Evolutionary conservation across 2,888 invertebrate genomes (phyloP).

Genomic region (Muscina levida): DNA sequence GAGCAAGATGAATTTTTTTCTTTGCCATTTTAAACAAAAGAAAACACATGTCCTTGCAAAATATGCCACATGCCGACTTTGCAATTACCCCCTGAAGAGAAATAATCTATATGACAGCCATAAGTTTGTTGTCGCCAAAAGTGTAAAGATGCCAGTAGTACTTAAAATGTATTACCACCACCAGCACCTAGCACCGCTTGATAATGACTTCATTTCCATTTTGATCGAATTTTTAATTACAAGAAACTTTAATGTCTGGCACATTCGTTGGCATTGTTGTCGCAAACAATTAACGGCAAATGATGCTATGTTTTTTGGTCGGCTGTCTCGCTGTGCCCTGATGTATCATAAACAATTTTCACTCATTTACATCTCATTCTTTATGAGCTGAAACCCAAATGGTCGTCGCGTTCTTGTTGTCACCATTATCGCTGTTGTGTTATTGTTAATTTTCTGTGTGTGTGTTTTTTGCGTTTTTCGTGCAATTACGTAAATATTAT

Average conservation of each 20-base stretch:
- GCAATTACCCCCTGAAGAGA: too few species aligned
- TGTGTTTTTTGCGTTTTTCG: not conserved
- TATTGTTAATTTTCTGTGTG: not conserved
- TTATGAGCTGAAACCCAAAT: not conserved
- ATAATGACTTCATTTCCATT: conserved; percentile 30
- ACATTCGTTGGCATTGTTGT: conserved; percentile 13
- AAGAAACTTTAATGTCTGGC: conserved; percentile 7
- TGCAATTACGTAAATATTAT: conserved; percentile 35
- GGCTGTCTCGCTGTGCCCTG: not conserved
- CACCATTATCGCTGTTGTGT: not conserved
- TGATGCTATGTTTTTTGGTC: conserved; percentile 15
- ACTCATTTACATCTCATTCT: conserved; percentile 40
- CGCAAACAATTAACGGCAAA: conserved; percentile 23
- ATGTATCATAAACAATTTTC: conserved; percentile 37
- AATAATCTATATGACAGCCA: too few species aligned
- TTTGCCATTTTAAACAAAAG: too few species aligned
- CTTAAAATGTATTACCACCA: too few species aligned
- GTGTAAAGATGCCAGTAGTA: too few species aligned
- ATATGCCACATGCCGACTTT: too few species aligned
- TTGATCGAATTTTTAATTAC: conserved; percentile 33
- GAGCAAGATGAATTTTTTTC: too few species aligned
- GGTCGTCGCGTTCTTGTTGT: not conserved
- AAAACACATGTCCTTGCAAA: too few species aligned
- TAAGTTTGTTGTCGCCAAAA: too few species aligned
- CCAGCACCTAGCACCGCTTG: not conserved